Evolutionary conservation across 2,888 invertebrate genomes (phyloP), one percentile per base, ranked within the genome.

Genomic region (Epistrophe grossulariae): DNA sequence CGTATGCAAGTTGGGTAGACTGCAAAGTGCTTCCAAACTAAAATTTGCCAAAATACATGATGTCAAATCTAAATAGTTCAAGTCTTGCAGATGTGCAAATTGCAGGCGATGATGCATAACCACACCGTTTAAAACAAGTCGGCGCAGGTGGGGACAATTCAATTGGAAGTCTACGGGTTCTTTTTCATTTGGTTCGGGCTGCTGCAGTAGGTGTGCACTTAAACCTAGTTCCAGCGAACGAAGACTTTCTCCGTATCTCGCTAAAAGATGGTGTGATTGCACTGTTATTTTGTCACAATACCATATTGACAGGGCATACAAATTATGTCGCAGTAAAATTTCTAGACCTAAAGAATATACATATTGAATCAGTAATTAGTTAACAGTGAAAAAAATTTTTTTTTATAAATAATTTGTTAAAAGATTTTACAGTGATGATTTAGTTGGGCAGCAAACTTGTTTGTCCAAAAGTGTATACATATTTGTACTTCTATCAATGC

Each of bases 231-330:
- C 95, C 17, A 98, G 92, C 1, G 95, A 95, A 72, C 94, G 93
- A 74, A 98, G 93, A 90, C 95, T 96, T 84, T 95, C 94, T 48
- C 96, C 95, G 91, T 96, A 94, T 77, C 93, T 93, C 89, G 96
- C 96, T 70, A 98, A 94, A 77, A 94, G 93, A 82, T 95, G 94
- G 84, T 97, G 94, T 28, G 95, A 94, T 28, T 93, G 92, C 55
- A 94, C 93, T 0, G 96, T 95, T 59, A 98, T 93, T 88, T 94
- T 94, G 87, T 94, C 94, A 91, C 97, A 97, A 89, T 97, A 95
- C 78, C 95, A 94, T 88, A 98, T 93, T 89, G 97, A 96, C 64
- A 98, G 93, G 88, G 96, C 96, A 15, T 94, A 93, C 50, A 97
- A 94, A 88, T 95, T 95, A 92, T 98, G 98, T 68, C 94, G 94